These are phyloP conservation scores for Trimorus sp. DNA, from an alignment of 2,888 invertebrate species.

Conservation along the genomic window DNA sequence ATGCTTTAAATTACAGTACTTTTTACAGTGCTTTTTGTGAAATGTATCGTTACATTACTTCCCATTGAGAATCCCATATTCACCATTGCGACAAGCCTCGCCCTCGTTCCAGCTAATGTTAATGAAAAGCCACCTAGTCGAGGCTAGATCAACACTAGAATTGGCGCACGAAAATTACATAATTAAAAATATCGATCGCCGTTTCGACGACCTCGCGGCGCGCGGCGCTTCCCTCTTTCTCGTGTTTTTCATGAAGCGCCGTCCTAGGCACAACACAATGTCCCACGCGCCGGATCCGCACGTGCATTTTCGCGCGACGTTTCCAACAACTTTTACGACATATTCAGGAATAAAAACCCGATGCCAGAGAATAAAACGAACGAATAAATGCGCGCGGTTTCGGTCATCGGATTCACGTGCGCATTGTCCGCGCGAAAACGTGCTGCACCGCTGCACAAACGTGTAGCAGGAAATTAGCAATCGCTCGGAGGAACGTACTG, in stretches of 20 bases:
- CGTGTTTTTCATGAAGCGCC: no score
- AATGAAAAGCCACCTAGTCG: neutral
- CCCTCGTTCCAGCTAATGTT: neutral
- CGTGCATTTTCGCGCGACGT: neutral
- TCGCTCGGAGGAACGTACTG: constrained; percentile 45
- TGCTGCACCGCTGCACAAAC: constrained; percentile 59
- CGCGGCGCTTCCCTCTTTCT: constrained; percentile 4
- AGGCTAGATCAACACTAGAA: neutral
- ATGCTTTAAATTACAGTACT: no score
- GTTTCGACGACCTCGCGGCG: constrained; percentile 38
- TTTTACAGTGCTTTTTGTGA: no score
- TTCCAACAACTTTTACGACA: neutral
- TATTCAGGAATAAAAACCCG: no score
- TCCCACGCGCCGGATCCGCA: no score
- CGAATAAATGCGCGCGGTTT: constrained; percentile 13
- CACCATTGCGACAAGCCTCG: no score
- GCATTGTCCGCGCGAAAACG: constrained; percentile 60
- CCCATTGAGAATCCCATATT: no score
- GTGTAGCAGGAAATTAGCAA: constrained; percentile 59
- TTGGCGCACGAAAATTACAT: constrained; percentile 35
- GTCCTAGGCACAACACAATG: no score
- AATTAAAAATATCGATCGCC: constrained; percentile 45
- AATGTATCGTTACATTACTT: no score
- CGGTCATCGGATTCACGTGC: constrained; percentile 57
- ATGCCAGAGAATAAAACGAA: neutral